Base-by-base conservation (phyloP, 2,888 invertebrate genomes). In the Tetragonula carbonaria region DNA sequence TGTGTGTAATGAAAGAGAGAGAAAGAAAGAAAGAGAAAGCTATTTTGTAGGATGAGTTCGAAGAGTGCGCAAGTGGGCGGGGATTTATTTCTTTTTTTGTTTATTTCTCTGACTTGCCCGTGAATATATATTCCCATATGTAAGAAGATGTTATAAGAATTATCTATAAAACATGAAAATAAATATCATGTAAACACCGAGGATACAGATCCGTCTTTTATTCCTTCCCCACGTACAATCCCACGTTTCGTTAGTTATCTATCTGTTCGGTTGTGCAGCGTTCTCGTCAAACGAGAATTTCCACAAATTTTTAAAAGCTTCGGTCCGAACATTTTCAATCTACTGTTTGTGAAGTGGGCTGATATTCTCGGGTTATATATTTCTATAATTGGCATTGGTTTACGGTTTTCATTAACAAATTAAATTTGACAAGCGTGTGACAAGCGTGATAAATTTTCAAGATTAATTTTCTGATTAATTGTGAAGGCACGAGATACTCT, bases 131-230 rank as follows among this genome's bases (percentile, higher is more conserved):
- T 83, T 90, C 89, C 89, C 89, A 87, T 91, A 91, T 91, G 87
- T 91, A 88, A 85, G 76, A 90, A 89, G 8, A 86, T 93, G 91
- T 93, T 93, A 90, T 88, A 88, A 92, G 87, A 86, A 91, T 92
- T 83, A 91, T 80, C 84, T 86, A 91, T 91, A 90, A 90, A 91
- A 90, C 90, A 85, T 90, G 88, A 88, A 91, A 92, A 92, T 92
- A 93, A 93, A 92, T 91, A 93, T 91, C 90, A 91, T 91, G 88
- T 92, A 92, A 91, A 92, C 91, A 90, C 90, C 88, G 88, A 90
- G 85, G 85, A 87, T 79, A 79, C 28, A 28, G 28, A 3, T n/a
- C 38, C 33, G 5, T n/a, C 14, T 23, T 6, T 38, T 45, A 45
- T 45, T 55, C 11, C 18, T 21, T 4, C 16, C 62, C 3, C 16